Base-by-base conservation (phyloP, 2,113 vertebrate genomes). In the Salminus brasiliensis region DNA sequence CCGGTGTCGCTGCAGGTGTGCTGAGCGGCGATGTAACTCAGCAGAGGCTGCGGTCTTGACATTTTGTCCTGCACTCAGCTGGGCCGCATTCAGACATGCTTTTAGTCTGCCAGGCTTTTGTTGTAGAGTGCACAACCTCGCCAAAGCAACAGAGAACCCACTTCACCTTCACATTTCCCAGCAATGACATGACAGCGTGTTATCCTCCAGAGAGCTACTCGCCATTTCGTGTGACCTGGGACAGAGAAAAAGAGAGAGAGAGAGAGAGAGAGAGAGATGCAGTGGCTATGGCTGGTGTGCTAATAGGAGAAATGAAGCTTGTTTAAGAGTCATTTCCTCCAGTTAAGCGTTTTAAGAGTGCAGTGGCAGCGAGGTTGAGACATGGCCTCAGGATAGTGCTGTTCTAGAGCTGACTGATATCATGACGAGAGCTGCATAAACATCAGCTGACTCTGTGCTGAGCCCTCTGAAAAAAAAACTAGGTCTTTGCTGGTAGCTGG, bases 191-290 rank as follows among this genome's bases (percentile, higher is more conserved):
- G 4, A 65, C 4, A 41, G 23, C 57, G 2, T 65, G 41, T 43
- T 6, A 30, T 55, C 66, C 60, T 25, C n/a, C 25, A 16, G 53
- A 65, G n/a, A 71, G 49, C 67, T 55, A 67, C 78, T 66, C 30
- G 60, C 70, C 47, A 32, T 67, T 74, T 80, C 49, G 49, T 74
- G 60, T 25, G 60, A 34, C 47, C 29, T 49, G 47, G 15, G 67
- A 29, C 25, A 45, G 36, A 43, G 11, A 60, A 32, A 47, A 13
- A 66, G 52, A 66, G 5, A 29, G 2, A 74, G 70, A 69, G 7
- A 23, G 55, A 29, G 53, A 70, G 23, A 76, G 57, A 63, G n/a
- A 70, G 2, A 76, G 29, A 80, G 36, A 30, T 21, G 6, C 11
- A 45, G 32, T 13, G 27, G 69, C 57, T 27, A 68, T 15, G 6